These are phyloP conservation scores for Cybosia mesomella DNA, from an alignment of 2,888 invertebrate species.

Conservation along the genomic window DNA sequence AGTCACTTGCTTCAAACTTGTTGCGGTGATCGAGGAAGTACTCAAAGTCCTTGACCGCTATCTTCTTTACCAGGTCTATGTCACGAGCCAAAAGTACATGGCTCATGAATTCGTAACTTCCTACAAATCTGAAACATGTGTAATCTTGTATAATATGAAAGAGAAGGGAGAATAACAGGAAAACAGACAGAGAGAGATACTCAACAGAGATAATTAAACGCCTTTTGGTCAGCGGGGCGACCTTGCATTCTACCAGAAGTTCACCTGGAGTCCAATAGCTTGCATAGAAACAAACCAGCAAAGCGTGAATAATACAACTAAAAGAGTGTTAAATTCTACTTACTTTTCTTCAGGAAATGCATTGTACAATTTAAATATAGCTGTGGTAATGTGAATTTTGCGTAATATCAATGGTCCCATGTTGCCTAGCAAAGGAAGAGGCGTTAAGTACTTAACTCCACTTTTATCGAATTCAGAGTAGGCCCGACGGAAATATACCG, in stretches of 20 bases:
- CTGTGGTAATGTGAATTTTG: constrained; percentile 51
- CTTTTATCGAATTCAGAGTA: constrained; percentile 57
- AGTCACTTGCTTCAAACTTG: constrained; percentile 70
- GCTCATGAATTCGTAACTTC: constrained; percentile 73
- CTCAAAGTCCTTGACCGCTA: constrained; percentile 85
- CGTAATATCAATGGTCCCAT: constrained; percentile 36
- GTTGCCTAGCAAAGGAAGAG: constrained; percentile 45
- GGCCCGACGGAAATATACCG: constrained; percentile 52
- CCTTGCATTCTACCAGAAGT: not conserved
- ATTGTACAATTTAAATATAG: constrained; percentile 47
- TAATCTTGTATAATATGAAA: not conserved
- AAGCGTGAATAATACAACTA: not conserved
- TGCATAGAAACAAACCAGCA: not conserved
- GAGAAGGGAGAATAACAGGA: not conserved
- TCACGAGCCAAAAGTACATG: constrained; percentile 75
- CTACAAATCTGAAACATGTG: constrained; percentile 69
- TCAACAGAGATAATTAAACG: no score
- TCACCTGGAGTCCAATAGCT: not conserved
- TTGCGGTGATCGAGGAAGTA: constrained; percentile 80
- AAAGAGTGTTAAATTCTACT: not conserved
- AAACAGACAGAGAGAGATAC: not conserved
- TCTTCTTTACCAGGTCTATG: constrained; percentile 78
- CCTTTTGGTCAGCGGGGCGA: not conserved
- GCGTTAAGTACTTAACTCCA: constrained; percentile 54
- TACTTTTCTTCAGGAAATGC: constrained; percentile 61